Evolutionary conservation across 2,888 invertebrate species (phyloP).

Genomic region (Buathra laborator): DNA sequence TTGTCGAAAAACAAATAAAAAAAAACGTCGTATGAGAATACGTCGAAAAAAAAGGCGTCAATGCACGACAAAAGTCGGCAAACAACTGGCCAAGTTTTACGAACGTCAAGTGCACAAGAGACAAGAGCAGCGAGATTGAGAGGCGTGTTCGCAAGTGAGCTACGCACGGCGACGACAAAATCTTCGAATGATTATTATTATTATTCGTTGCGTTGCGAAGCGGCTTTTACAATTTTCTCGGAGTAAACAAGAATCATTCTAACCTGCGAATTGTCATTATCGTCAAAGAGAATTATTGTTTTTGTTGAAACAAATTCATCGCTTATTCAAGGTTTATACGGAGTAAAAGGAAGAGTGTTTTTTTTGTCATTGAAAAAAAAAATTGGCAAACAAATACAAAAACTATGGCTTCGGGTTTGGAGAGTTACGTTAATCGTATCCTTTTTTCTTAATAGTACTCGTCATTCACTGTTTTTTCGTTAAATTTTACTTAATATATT

Average conservation of each 20-base stretch:
- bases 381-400: neutral
- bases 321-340: neutral
- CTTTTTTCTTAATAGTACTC: constrained; percentile 82
- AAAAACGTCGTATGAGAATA: neutral
- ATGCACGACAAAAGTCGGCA: constrained; percentile 64
- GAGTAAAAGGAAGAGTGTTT: neutral
- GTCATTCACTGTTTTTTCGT: constrained; percentile 40
- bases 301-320: neutral
- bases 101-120: constrained; percentile 84
- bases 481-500: constrained; percentile 64
- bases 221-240: neutral
- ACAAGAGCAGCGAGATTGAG: constrained; percentile 87
- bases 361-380: neutral
- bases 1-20: neutral
- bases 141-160: constrained; percentile 73
- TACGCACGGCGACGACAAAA: neutral
- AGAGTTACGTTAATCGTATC: constrained; percentile 94
- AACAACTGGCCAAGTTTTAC: constrained; percentile 44
- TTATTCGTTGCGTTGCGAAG: neutral
- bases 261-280: neutral
- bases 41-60: constrained; percentile 23
- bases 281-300: neutral
- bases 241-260: too few species aligned
- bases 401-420: constrained; percentile 93
- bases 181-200: neutral